phyloP scores from a whole-genome alignment of 37 sponge, comb jelly and placozoan species.

The Spongilla lacustris region DNA sequence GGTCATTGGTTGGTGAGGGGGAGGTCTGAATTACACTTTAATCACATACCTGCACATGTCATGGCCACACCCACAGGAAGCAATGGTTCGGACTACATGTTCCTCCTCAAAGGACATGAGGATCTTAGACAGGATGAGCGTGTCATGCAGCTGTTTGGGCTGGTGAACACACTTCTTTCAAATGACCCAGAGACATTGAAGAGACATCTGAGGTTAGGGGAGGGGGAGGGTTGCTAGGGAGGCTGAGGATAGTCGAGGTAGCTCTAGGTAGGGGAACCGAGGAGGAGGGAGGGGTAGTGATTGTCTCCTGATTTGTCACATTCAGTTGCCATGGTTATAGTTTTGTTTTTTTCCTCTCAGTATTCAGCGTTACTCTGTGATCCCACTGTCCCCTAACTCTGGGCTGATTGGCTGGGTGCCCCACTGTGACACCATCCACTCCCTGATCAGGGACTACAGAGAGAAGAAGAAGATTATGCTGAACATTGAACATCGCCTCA shows the following conservation, averaged over 20 bases:
- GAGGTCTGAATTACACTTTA: background rate
- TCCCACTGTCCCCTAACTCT: constrained; percentile 96
- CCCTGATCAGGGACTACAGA: constrained; percentile 94
- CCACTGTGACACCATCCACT: constrained; percentile 97
- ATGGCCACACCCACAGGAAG: constrained; percentile 68
- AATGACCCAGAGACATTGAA: constrained; percentile 92
- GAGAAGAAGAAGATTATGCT: constrained; percentile 94
- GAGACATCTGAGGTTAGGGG: constrained; percentile 78
- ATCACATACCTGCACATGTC: background rate
- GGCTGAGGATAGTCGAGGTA: too few species aligned
- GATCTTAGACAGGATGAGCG: constrained; percentile 97
- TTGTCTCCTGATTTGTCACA: too few species aligned
- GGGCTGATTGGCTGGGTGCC: constrained; percentile 99
- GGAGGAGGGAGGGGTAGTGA: too few species aligned
- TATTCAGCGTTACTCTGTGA: constrained; percentile 95
- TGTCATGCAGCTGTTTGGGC: constrained; percentile 99
- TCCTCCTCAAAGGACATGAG: constrained; percentile 97
- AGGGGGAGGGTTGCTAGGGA: background rate
- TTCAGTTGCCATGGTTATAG: background rate
- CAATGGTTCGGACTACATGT: constrained; percentile 93
- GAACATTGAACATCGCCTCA: constrained; percentile 92
- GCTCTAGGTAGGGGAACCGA: too few species aligned
- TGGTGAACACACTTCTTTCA: constrained; percentile 93
- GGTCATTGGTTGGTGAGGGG: background rate
- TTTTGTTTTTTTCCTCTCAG: constrained; percentile 39